Evolutionary conservation across 1,140 invertebrate genomes (phyloP).

Genomic region (Drosophila eugracilis): DNA sequence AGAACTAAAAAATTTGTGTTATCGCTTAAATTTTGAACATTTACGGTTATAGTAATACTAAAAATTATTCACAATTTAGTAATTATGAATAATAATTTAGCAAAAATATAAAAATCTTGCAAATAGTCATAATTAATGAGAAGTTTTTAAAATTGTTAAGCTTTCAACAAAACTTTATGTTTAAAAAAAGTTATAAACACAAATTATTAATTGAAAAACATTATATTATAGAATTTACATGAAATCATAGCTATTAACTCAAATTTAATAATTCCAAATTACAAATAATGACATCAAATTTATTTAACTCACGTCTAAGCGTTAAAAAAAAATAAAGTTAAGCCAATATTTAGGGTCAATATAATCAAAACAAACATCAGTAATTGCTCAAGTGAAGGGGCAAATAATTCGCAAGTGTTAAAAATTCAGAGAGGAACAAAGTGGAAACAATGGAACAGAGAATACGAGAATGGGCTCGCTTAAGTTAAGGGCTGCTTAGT

Average conservation of each 20-base stretch:
- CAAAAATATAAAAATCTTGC: too few species aligned
- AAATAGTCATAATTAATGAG: too few species aligned
- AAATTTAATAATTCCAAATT: neutral
- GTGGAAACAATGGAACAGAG: neutral
- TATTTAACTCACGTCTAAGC: neutral
- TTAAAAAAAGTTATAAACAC: too few species aligned
- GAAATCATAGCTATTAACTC: neutral
- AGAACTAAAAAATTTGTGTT: too few species aligned
- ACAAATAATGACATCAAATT: neutral
- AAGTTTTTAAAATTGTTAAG: too few species aligned
- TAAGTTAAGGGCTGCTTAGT: neutral
- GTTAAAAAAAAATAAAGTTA: neutral
- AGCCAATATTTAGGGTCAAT: conserved; percentile 25
- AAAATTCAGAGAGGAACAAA: neutral
- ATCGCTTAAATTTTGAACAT: too few species aligned
- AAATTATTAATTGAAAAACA: neutral
- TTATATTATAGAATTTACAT: neutral
- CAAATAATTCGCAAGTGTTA: conserved; percentile 10
- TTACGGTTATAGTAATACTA: too few species aligned
- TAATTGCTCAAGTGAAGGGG: conserved; percentile 11
- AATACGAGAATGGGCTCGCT: neutral
- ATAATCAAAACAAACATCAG: conserved; percentile 16
- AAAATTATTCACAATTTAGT: too few species aligned
- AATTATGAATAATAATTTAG: too few species aligned
- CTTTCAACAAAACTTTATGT: too few species aligned